Percentiles rank a stretch among this genome's conserved stretches.
Evolutionary conservation across 2,888 invertebrate species (phyloP).

Genomic region (Drosophila quinaria): DNA sequence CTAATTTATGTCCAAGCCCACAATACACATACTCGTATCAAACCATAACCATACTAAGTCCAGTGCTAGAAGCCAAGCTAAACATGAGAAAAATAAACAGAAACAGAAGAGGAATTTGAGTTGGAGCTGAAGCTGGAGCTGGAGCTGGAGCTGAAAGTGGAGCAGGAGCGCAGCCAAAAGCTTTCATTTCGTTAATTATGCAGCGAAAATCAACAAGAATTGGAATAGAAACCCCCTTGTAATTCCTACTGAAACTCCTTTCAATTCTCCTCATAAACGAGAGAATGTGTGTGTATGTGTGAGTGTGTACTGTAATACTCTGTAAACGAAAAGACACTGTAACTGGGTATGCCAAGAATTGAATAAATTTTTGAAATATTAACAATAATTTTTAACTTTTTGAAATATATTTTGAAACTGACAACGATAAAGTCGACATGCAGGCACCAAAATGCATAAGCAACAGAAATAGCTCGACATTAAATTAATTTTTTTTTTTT

Average conservation of each 20-base stretch:
- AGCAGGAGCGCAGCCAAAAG: slow-evolving; percentile 28
- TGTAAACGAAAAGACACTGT: not conserved
- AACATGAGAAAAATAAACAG: slow-evolving; percentile 2
- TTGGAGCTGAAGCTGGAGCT: not conserved
- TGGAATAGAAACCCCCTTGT: slow-evolving; percentile 2
- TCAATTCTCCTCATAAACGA: slow-evolving; percentile 3
- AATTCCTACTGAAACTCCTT: slow-evolving; percentile 6
- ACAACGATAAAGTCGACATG: too few relatives aligned
- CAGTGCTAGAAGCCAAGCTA: not conserved
- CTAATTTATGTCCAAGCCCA: slow-evolving; percentile 43
- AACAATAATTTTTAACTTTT: too few relatives aligned
- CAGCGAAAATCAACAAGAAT: slow-evolving; percentile 62
- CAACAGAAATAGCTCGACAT: too few relatives aligned
- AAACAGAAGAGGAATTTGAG: slow-evolving; percentile 1
- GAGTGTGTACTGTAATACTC: not conserved
- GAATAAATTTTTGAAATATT: not conserved
- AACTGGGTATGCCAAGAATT: not conserved
- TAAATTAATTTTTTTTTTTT: not conserved
- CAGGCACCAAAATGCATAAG: too few relatives aligned
- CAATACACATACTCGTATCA: slow-evolving; percentile 31
- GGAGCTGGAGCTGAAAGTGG: not conserved
- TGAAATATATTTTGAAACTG: too few relatives aligned
- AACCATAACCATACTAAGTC: slow-evolving; percentile 1
- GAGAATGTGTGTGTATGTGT: not conserved
- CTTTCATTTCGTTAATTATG: slow-evolving; percentile 75